These are phyloP conservation scores for Nebria salina DNA, from an alignment of 2,888 invertebrate species.

Conservation along the genomic window DNA sequence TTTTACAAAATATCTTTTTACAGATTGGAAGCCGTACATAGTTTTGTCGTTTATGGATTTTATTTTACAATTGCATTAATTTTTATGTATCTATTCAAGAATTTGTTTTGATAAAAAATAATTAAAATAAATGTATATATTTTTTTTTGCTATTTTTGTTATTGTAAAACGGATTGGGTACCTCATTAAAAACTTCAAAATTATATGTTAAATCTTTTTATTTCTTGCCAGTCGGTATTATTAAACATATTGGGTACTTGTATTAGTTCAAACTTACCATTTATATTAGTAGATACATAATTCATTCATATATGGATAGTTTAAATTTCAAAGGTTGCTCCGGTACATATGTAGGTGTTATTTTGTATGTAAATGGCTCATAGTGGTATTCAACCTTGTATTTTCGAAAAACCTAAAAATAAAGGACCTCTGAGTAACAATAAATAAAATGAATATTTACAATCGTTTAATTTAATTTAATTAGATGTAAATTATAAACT, in stretches of 20 bases:
- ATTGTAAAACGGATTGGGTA: too few relatives aligned
- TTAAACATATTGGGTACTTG: too few relatives aligned
- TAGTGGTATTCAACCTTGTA: slow-evolving; percentile 76
- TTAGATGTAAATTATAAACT: slow-evolving; percentile 6
- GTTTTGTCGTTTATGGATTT: neutral
- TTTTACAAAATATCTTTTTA: neutral
- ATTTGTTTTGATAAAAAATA: neutral
- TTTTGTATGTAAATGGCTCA: slow-evolving; percentile 74
- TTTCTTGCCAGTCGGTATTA: too few relatives aligned
- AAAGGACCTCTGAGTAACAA: neutral
- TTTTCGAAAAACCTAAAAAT: slow-evolving; percentile 73
- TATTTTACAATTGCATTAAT: neutral
- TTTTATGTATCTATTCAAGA: neutral
- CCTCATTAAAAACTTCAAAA: too few relatives aligned
- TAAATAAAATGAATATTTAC: slow-evolving; percentile 40
- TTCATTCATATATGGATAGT: slow-evolving; percentile 57
- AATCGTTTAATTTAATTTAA: slow-evolving; percentile 19
- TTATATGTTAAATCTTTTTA: too few relatives aligned
- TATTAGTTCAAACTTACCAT: too few relatives aligned
- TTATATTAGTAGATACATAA: too few relatives aligned
- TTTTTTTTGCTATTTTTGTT: too few relatives aligned
- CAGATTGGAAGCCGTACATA: neutral
- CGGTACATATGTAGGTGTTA: slow-evolving; percentile 79
- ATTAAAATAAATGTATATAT: too few relatives aligned
- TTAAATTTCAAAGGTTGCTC: slow-evolving; percentile 77